Conservation (phyloP, 1,140 invertebrate genomes). For the Ips typographus region DNA sequence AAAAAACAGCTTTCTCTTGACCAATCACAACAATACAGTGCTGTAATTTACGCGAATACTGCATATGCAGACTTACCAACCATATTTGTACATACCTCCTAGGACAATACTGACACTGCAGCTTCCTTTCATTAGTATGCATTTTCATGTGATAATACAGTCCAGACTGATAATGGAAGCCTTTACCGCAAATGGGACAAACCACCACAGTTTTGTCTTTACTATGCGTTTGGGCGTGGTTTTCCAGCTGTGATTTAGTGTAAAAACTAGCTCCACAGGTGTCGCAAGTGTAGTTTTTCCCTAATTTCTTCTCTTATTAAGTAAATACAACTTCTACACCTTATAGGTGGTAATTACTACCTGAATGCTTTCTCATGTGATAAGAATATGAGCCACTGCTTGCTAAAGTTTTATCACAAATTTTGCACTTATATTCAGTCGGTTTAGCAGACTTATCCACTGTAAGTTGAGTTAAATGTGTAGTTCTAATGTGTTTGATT, state of each 20-base stretch:
- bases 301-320: not conserved
- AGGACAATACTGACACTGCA: constrained; percentile 45
- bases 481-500: constrained; percentile 9
- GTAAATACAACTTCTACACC: too few relatives aligned
- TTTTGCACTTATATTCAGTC: not conserved
- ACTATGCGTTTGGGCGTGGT: constrained; percentile 32
- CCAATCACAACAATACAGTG: not conserved
- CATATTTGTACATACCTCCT: constrained; percentile 34
- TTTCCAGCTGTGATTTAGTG: constrained; percentile 11
- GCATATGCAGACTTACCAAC: too few relatives aligned
- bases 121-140: constrained; percentile 43
- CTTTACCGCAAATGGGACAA: constrained; percentile 41
- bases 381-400: constrained; percentile 11
- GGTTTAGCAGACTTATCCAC: not conserved
- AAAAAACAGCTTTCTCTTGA: not conserved
- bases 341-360: constrained; percentile 7
- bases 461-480: constrained; percentile 8
- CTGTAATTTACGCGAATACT: too few relatives aligned
- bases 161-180: constrained; percentile 36
- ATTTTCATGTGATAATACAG: constrained; percentile 42
- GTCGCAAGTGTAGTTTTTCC: constrained; percentile 23
- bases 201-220: constrained; percentile 24
- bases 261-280: constrained; percentile 36
- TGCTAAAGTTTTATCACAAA: constrained; percentile 20
- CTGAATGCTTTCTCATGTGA: constrained; percentile 26